phyloP scores from a whole-genome alignment of 35 echinoderm and acorn worm species.

The Strongylocentrotus purpuratus region DNA sequence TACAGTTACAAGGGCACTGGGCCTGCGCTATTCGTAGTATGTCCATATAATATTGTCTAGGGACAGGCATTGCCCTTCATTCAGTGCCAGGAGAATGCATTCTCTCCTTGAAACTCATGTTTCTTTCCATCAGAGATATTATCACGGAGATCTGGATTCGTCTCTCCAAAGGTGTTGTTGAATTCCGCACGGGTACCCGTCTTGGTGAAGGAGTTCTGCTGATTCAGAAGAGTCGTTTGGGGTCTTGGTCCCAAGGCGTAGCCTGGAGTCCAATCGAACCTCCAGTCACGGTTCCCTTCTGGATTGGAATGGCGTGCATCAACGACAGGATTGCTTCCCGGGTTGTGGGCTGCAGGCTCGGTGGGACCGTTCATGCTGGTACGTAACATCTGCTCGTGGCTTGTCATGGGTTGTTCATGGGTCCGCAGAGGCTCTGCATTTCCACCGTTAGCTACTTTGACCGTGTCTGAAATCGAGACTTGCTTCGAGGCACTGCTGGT shows the following conservation, averaged over 20 bases:
- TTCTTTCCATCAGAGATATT: conserved; percentile 84
- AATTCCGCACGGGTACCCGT: conserved; percentile 64
- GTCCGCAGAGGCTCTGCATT: conserved; percentile 53
- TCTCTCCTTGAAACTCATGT: conserved; percentile 87
- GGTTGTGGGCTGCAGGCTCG: conserved; percentile 63
- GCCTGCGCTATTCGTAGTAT: not conserved
- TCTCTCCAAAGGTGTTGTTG: conserved; percentile 75
- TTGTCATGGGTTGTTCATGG: conserved; percentile 23
- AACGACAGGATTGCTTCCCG: conserved; percentile 64
- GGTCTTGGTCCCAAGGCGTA: conserved; percentile 66
- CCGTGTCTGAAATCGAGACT: conserved; percentile 65
- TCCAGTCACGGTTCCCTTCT: conserved; percentile 63
- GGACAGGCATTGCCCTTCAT: conserved; percentile 12
- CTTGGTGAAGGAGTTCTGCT: conserved; percentile 92
- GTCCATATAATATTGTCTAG: not conserved
- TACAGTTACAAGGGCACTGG: not conserved
- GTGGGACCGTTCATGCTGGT: conserved; percentile 49
- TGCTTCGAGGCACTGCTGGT: conserved; percentile 17
- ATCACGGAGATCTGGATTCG: conserved; percentile 82
- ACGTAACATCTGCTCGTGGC: conserved; percentile 43
- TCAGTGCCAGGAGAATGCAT: conserved; percentile 91
- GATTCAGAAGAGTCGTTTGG: conserved; percentile 75
- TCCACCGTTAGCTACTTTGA: conserved; percentile 70
- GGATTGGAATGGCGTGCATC: conserved; percentile 73
- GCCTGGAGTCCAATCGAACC: conserved; percentile 78